A percentile compares a stretch with the other conserved stretches of the same genome.
phyloP scores from a whole-genome alignment of 92 coral and sea anemone genomes.

The Isaurus tuberculatus region DNA sequence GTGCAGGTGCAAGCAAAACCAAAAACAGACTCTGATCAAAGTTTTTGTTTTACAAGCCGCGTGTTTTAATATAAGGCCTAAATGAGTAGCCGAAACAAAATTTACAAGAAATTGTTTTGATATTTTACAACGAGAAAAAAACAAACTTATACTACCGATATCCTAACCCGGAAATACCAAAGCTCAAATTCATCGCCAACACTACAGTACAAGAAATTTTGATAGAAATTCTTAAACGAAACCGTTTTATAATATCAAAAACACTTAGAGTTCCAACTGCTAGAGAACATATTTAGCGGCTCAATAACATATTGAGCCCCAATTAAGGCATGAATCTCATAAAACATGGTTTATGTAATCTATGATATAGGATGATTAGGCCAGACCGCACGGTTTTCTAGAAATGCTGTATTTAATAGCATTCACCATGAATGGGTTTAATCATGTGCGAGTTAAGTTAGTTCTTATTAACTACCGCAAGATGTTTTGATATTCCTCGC shows the following conservation, averaged over 20 bases:
- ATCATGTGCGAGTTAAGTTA: conserved; percentile 20
- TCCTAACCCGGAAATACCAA: conserved; percentile 39
- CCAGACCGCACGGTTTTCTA: background rate
- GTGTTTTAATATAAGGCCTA: conserved; percentile 6
- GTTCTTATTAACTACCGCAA: background rate
- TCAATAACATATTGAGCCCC: background rate
- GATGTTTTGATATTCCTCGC: conserved; percentile 12
- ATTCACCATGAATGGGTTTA: conserved; percentile 5
- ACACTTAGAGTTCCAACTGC: background rate
- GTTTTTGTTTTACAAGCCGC: background rate
- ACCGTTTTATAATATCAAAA: background rate
- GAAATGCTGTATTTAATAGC: background rate
- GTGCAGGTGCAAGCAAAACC: conserved; percentile 15
- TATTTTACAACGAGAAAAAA: background rate
- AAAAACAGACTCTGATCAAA: conserved; percentile 8
- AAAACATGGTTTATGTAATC: background rate
- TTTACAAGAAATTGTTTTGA: conserved; percentile 9
- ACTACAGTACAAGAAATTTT: background rate
- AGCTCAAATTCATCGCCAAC: background rate
- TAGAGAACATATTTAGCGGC: conserved; percentile 31
- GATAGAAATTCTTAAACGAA: conserved; percentile 2
- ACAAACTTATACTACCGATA: background rate
- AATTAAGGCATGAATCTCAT: conserved; percentile 6
- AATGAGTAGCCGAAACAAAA: background rate
- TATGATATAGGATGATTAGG: background rate